Evolutionary conservation across 1,140 invertebrate species (phyloP).

Genomic region (Anastrepha ludens): DNA sequence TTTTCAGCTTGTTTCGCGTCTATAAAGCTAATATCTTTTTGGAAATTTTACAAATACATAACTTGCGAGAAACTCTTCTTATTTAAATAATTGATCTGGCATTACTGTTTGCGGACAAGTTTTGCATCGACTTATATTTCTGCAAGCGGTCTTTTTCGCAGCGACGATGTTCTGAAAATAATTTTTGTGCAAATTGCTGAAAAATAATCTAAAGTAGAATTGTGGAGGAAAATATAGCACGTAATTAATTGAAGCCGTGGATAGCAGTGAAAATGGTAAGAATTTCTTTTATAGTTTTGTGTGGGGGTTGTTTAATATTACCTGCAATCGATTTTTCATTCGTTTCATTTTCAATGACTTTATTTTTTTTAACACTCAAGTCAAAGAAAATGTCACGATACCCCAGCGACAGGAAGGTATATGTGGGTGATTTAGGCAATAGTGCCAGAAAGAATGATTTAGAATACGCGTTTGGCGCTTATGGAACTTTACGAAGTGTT

Average conservation of each 20-base stretch:
- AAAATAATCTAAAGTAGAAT: slow-evolving; percentile 16
- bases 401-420: slow-evolving; percentile 94
- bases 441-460: slow-evolving; percentile 93
- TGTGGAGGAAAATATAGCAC: background rate
- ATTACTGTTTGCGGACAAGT: background rate
- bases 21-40: no score
- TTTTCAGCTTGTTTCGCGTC: no score
- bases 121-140: slow-evolving; percentile 35
- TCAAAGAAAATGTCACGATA: slow-evolving; percentile 82
- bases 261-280: slow-evolving; percentile 8
- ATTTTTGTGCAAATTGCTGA: slow-evolving; percentile 1
- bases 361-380: slow-evolving; percentile 31
- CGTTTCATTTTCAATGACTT: slow-evolving; percentile 5
- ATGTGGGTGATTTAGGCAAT: slow-evolving; percentile 94
- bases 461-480: slow-evolving; percentile 95
- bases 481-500: slow-evolving; percentile 93
- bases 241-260: background rate
- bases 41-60: background rate
- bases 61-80: background rate
- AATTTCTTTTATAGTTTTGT: background rate
- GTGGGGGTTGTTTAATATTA: slow-evolving; percentile 11
- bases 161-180: slow-evolving; percentile 45
- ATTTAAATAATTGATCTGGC: background rate
- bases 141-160: slow-evolving; percentile 44
- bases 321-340: slow-evolving; percentile 49